phyloP scores from a whole-genome alignment of 2,797 vertebrate species.

The Orestias chungarensis region DNA sequence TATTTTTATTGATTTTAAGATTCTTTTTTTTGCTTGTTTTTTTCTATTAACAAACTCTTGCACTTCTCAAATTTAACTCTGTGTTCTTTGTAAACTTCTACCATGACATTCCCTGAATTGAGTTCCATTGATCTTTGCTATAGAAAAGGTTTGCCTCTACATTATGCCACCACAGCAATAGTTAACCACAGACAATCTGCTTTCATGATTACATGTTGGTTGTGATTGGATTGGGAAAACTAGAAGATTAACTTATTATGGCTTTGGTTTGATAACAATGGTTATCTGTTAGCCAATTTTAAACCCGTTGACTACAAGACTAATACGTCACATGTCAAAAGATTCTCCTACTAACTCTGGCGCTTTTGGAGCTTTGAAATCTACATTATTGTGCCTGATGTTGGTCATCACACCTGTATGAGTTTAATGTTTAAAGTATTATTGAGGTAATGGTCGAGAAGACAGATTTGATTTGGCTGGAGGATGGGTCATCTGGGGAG shows the following conservation, averaged over 20 bases:
- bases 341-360: neutral
- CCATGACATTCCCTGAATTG: too few relatives aligned
- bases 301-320: too few relatives aligned
- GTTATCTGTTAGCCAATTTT: neutral
- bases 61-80: too few relatives aligned
- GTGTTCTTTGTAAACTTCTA: too few relatives aligned
- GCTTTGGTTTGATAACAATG: too few relatives aligned
- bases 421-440: neutral
- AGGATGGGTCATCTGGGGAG: too few relatives aligned
- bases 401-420: neutral
- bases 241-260: too few relatives aligned
- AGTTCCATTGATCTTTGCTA: too few relatives aligned
- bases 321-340: neutral
- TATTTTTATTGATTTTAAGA: too few relatives aligned
- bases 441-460: neutral
- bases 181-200: neutral
- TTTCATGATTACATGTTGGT: neutral
- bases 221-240: neutral
- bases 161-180: neutral
- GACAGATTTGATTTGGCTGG: neutral
- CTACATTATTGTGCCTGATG: neutral
- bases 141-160: neutral
- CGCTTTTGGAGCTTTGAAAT: neutral
- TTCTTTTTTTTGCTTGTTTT: too few relatives aligned
- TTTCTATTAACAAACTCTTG: too few relatives aligned